A percentile compares a stretch with the other conserved stretches of the same genome.
phyloP scores from a whole-genome alignment of 2,113 vertebrate genomes.

The Otocyon megalotis region DNA sequence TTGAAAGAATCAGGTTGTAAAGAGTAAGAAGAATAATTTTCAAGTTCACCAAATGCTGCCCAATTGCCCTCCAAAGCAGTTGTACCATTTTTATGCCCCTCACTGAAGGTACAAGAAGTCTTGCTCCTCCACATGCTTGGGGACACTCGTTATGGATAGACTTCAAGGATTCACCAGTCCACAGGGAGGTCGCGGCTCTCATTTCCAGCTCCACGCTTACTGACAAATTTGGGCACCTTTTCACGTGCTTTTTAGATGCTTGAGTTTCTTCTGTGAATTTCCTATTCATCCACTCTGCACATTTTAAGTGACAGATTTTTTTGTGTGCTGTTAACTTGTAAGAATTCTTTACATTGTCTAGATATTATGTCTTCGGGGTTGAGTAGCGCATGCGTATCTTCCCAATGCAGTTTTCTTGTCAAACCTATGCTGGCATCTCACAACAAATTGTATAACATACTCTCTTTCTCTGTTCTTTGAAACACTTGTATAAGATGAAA shows the following conservation, averaged over 20 bases:
- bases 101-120: not conserved
- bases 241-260: not conserved
- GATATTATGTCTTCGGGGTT: not conserved
- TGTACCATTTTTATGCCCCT: fast-evolving
- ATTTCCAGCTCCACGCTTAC: not conserved
- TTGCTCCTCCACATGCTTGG: not conserved
- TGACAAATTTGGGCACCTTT: not conserved
- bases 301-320: not conserved
- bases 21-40: fast-evolving
- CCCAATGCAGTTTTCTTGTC: not conserved
- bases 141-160: not conserved
- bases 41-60: not conserved
- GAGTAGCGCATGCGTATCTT: not conserved
- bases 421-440: not conserved
- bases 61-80: fast-evolving
- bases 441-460: not conserved
- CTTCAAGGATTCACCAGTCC: fast-evolving
- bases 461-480: not conserved
- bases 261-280: not conserved
- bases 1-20: not conserved
- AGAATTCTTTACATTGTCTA: not conserved
- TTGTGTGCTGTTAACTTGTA: not conserved
- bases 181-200: not conserved
- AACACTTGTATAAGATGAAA: not conserved
- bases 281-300: not conserved